phyloP scores from a whole-genome alignment of 2,888 invertebrate species.

The Cryptocephalus moraei region DNA sequence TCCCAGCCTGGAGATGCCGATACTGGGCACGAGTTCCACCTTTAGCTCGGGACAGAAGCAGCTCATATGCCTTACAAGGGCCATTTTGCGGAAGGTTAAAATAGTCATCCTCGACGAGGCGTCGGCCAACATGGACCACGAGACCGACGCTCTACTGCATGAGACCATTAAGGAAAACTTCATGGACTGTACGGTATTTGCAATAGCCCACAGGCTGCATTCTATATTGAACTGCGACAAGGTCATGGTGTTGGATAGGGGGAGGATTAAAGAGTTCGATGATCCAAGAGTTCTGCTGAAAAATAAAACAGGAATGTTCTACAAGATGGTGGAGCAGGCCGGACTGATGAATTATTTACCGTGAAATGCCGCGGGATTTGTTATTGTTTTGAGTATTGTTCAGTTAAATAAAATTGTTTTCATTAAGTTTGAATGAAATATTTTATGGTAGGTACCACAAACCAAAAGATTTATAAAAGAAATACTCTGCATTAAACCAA shows the following conservation, averaged over 20 bases:
- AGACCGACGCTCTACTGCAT: conserved; percentile 68
- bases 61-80: conserved; percentile 43
- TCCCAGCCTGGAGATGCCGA: conserved; percentile 41
- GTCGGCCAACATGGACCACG: conserved; percentile 69
- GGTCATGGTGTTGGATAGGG: conserved; percentile 44
- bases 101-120: conserved; percentile 45
- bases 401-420: not conserved
- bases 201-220: conserved; percentile 34
- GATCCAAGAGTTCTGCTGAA: conserved; percentile 38
- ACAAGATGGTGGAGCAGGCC: conserved; percentile 56
- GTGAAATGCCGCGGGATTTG: not conserved
- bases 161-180: conserved; percentile 43
- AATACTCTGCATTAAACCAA: too few relatives aligned
- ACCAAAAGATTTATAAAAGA: too few relatives aligned
- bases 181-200: conserved; percentile 42
- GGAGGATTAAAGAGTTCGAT: conserved; percentile 26
- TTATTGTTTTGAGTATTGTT: not conserved
- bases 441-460: too few relatives aligned
- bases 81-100: conserved; percentile 39
- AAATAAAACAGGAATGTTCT: conserved; percentile 49
- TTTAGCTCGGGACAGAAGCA: conserved; percentile 38
- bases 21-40: conserved; percentile 19
- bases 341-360: conserved; percentile 41
- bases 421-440: not conserved
- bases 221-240: conserved; percentile 47